Base-by-base conservation (phyloP, 30 jellyfish, hydroid and myxozoan species). In the Sanderia malayensis region DNA sequence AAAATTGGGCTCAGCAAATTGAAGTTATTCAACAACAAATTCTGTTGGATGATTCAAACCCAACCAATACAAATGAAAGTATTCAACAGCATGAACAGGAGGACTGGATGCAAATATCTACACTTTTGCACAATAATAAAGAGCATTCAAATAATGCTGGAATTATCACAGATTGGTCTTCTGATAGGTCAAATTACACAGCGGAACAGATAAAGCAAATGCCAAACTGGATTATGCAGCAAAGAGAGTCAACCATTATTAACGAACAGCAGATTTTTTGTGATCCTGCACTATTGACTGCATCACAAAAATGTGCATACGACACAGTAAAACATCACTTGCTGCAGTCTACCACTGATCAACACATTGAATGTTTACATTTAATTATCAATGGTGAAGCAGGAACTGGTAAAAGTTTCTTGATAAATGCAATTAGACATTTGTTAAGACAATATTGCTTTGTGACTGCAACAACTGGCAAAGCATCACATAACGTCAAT, bases 101-200 rank as follows among this genome's bases (percentile, higher is more conserved):
- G 85, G 74, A 47, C n/a, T 72, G 85, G 85, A 72, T 72, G 85
- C 85, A 46, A 70, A 49, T 70, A 46, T 31, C 83, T 11, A 67
- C 30, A 26, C 67, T 31, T 67, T 57, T 60, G 25, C 80, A 67
- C 6, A 21, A 46, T 70, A 32, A 46, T 21, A 67, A 24, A 44
- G 41, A 18, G 44, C 21, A 67, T 70, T 67, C 46, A 67, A 44
- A 32, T 15, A 44, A 32, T 30, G 13, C 8, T 1, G 15, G 27
- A 44, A 17, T 32, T 49, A 23, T 72, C 72, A 49, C 22, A 72
- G 9, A 57, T 10, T 72, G 85, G 85, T 22, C 72, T 49, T 25
- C 52, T 26, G 85, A 60, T 46, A 57, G 72, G 34, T 49, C 52
- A 26, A 72, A 22, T 46, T 53, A 72, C 55, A 46, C 85, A 2